These are phyloP conservation scores for Chironomus tentans DNA, from an alignment of 2,888 invertebrate genomes.

Conservation along the genomic window DNA sequence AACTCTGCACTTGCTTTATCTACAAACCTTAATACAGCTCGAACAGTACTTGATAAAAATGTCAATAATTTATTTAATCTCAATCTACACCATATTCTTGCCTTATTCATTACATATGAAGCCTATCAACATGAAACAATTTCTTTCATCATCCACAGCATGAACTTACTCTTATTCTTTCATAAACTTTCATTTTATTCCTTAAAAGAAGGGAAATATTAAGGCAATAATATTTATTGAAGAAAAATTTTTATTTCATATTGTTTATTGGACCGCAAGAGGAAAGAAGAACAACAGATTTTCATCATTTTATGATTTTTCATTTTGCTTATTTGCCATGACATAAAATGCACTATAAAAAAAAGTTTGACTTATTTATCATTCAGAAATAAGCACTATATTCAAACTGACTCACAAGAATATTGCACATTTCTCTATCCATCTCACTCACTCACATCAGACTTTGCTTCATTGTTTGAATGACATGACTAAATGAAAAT, in stretches of 20 bases:
- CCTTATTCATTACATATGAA: too few relatives aligned
- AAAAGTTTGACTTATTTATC: not conserved
- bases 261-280: constrained; percentile 7
- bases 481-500: not conserved
- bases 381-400: not conserved
- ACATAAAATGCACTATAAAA: constrained; percentile 1
- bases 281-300: not conserved
- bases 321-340: not conserved
- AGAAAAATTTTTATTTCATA: not conserved
- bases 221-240: not conserved
- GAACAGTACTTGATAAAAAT: too few relatives aligned
- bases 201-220: not conserved
- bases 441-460: not conserved
- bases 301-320: not conserved
- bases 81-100: too few relatives aligned
- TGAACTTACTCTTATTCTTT: too few relatives aligned
- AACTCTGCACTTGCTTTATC: too few relatives aligned
- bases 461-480: not conserved
- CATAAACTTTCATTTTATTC: not conserved
- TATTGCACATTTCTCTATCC: not conserved
- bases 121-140: too few relatives aligned
- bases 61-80: too few relatives aligned
- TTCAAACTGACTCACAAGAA: not conserved
- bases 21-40: too few relatives aligned
- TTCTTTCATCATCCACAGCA: too few relatives aligned